phyloP scores from a whole-genome alignment of 1,140 invertebrate genomes.

The Anagrus nilaparvatae region DNA sequence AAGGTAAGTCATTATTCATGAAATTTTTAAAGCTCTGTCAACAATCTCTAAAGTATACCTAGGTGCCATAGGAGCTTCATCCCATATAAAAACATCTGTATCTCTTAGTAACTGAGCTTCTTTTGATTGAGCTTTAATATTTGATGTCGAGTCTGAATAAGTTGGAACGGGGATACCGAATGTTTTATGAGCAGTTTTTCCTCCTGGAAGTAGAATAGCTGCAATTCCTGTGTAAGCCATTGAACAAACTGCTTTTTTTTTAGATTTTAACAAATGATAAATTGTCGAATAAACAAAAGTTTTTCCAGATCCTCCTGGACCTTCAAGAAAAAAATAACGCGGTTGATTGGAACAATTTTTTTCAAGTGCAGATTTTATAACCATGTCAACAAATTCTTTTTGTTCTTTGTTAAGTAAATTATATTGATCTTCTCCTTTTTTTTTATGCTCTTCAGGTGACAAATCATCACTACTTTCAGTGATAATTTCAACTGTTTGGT shows the following conservation, averaged over 20 bases:
- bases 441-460: neutral
- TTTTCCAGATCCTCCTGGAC: slow-evolving; percentile 16
- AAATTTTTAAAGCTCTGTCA: slow-evolving; percentile 16
- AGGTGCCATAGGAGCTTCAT: slow-evolving; percentile 22
- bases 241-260: slow-evolving; percentile 9
- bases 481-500: neutral
- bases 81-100: slow-evolving; percentile 17
- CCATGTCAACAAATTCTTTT: neutral
- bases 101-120: slow-evolving; percentile 2
- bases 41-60: slow-evolving; percentile 14
- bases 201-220: slow-evolving; percentile 15
- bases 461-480: neutral
- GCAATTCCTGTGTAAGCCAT: slow-evolving; percentile 17
- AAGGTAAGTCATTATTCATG: slow-evolving; percentile 8
- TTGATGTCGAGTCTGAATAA: slow-evolving; percentile 9
- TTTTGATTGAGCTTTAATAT: slow-evolving; percentile 23
- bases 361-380: neutral
- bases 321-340: slow-evolving; percentile 11
- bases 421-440: neutral
- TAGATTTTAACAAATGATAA: slow-evolving; percentile 4
- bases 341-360: neutral
- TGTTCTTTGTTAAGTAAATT: slow-evolving; percentile 6
- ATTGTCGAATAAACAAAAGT: slow-evolving; percentile 13
- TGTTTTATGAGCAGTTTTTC: slow-evolving; percentile 15
- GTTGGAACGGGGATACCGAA: slow-evolving; percentile 15